Base-by-base conservation (phyloP, 2,888 invertebrate species). In the Arge pagana region DNA sequence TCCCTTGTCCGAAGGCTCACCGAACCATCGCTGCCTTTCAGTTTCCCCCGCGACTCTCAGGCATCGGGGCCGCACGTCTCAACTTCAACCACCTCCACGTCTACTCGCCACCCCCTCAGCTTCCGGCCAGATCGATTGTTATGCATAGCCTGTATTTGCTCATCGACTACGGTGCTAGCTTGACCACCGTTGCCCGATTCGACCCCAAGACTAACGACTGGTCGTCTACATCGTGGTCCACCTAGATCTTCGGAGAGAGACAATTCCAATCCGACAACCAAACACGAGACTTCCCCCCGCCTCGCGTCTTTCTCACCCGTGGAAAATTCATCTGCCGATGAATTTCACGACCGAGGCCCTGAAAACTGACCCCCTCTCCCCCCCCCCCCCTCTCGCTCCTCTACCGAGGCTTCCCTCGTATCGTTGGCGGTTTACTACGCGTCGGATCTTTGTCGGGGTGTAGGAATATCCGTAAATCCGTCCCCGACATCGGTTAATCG, bases 111-210 rank as follows among this genome's bases (percentile, higher is more conserved):
- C 69, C 71, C 56, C 55, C 56, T 67, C 66, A 73, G 75, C 72
- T 74, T 72, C 74, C 72, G 67, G 68, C 66, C 70, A 75, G 75
- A 76, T 76, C 76, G 75, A 76, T 76, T 76, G 76, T 76, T 76
- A 76, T 76, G 75, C 76, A 76, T 76, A 75, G 76, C 74, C 70
- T 75, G 75, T 76, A 76, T 76, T 76, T 74, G 73, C 74, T 69
- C 72, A 35, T 24, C 10, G 23, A 43, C 43, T 31, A 11, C 21
- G 21, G 23, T 33, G n/a, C 13, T 24, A 16, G 33, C 33, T 16
- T 23, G 45, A 45, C 45, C 19, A 16, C 33, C 33, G 18, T 28
- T 10, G 33, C 36, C 21, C 35, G 21, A 24, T 35, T 48, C 48
- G 54, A 58, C 53, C 57, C 58, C 53, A 57, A 60, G 61, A 61